phyloP scores from a whole-genome alignment of 30 jellyfish, hydroid and myxozoan genomes.

The Rhopilema esculentum region DNA sequence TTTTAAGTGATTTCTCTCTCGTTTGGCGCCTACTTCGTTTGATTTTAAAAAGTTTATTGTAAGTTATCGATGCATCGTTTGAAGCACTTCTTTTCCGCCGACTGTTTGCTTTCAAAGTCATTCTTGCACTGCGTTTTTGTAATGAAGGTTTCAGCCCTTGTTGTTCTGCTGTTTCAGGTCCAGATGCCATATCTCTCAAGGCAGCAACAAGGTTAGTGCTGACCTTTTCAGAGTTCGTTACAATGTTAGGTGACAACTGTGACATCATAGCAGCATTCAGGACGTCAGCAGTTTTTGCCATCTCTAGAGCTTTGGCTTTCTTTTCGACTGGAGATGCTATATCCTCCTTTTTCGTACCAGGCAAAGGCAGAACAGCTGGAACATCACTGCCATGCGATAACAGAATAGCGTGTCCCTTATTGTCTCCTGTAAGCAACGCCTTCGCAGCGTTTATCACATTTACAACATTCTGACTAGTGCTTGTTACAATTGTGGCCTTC shows the following conservation, averaged over 20 bases:
- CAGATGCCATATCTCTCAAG: slow-evolving; percentile 66
- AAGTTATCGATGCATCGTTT: not conserved
- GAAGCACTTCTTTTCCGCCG: slow-evolving; percentile 38
- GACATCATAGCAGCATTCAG: slow-evolving; percentile 63
- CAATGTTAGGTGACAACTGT: slow-evolving; percentile 64
- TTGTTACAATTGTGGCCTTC: slow-evolving; percentile 33
- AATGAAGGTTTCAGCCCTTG: slow-evolving; percentile 51
- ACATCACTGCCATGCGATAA: slow-evolving; percentile 23
- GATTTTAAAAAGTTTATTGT: not conserved
- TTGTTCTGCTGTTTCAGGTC: slow-evolving; percentile 46
- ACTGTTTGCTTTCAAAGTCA: not conserved
- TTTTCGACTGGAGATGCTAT: slow-evolving; percentile 39
- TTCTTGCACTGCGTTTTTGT: slow-evolving; percentile 40
- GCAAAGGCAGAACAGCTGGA: slow-evolving; percentile 47
- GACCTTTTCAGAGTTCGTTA: slow-evolving; percentile 43
- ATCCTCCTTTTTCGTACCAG: slow-evolving; percentile 33
- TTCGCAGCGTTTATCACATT: slow-evolving; percentile 62
- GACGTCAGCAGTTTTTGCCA: slow-evolving; percentile 64
- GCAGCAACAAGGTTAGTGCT: slow-evolving; percentile 76
- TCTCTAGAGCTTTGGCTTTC: slow-evolving; percentile 62
- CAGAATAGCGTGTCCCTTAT: slow-evolving; percentile 58
- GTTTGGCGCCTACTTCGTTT: slow-evolving; percentile 62
- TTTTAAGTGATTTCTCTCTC: slow-evolving; percentile 57
- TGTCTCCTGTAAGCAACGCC: slow-evolving; percentile 43
- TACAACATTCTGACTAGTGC: slow-evolving; percentile 57